Base-by-base conservation (phyloP, 2,797 vertebrate genomes). In the Rhinichthys osculus region DNA sequence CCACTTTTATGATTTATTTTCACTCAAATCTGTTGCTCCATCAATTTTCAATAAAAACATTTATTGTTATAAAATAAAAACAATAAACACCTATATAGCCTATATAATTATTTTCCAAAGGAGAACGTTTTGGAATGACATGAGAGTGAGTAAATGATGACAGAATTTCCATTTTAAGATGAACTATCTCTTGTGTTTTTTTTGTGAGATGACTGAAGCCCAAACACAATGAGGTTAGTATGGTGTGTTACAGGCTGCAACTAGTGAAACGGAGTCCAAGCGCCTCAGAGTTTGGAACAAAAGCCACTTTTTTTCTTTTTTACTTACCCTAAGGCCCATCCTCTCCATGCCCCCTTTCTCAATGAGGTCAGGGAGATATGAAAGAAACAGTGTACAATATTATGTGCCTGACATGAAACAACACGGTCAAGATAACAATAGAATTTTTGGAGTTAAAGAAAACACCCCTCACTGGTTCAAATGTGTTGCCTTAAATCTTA, bases 381-480 rank as follows among this genome's bases (percentile, higher is more conserved):
- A 52, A 38, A 70, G 38, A 35, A 81, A 81, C 62, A 14, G 27
- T 84, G 47, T 44, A 35, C 0, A 30, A 30, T 19, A 30, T 44
- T 40, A 54, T 82, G 40, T 70, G 50, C 83, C 64, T 69, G 62
- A 84, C 42, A 71, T 78, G 27, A 78, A 78, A 78, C 50, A 71
- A 71, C 72, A 77, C 19, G 23, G 44, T 44, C 72, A 83, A 70
- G 47, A 71, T 52, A 33, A 10, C 79, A 81, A 81, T 54, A 71
- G 5, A 6, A n/a, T 82, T 77, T 52, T 27, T 10, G 23, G 14
- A 1, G n/a, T 23, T 42, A 82, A 82, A 71, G 23, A 82, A 70
- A 52, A 81, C 30, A 21, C 23, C 14, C 7, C 23, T 78, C 57
- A 62, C 23, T 57, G 50, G 19, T 9, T 77, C 47, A 77, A 35